Percentiles rank a stretch among this genome's conserved stretches.
Evolutionary conservation across 2,797 vertebrate genomes (phyloP).

Genomic region (Mormyrus proboscirostris): DNA sequence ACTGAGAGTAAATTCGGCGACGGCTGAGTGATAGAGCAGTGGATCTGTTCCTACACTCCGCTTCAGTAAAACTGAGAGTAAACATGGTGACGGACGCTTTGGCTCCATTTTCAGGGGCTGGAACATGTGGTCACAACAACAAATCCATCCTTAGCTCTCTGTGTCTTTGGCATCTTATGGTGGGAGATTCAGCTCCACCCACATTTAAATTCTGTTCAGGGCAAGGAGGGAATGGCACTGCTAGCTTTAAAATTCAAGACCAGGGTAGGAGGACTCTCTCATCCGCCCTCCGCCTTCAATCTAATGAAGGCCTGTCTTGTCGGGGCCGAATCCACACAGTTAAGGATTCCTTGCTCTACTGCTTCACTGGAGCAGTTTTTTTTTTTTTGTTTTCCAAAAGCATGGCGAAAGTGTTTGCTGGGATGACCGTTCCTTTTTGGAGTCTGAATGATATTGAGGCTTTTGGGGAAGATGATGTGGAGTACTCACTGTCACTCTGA

Average conservation of each 20-base stretch:
- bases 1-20: neutral
- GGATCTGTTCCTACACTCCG: neutral
- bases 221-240: neutral
- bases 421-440: neutral
- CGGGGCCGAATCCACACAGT: neutral
- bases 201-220: neutral
- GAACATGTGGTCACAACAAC: neutral
- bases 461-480: neutral
- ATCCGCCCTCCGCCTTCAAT: neutral
- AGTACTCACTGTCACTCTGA: neutral
- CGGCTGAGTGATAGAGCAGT: neutral
- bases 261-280: neutral
- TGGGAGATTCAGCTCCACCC: neutral
- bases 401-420: neutral
- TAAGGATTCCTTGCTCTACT: neutral
- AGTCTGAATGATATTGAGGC: neutral
- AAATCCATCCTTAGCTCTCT: neutral
- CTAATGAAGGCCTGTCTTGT: neutral
- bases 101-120: neutral
- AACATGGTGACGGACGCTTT: neutral
- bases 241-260: neutral
- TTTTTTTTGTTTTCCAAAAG: neutral
- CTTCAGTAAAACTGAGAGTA: neutral
- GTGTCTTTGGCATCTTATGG: neutral
- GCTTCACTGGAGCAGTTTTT: neutral